Base-by-base conservation (phyloP, 2,888 invertebrate species). In the Isoperla grammatica region DNA sequence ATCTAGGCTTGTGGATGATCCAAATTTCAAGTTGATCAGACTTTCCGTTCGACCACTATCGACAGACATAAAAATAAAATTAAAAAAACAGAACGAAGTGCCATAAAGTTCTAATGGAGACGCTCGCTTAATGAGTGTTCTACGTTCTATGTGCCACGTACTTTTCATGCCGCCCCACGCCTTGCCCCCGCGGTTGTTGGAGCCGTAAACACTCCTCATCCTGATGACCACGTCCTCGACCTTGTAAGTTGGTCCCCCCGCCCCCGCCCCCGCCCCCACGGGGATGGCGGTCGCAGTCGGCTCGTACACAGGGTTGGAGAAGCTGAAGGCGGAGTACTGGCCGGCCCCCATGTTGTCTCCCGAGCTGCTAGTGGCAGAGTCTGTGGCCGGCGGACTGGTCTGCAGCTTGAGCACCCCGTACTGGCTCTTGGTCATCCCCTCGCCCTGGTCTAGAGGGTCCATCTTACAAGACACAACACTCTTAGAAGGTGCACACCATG, bases 221-320 rank as follows among this genome's bases (percentile, higher is more conserved):
- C 81, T 79, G 17, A 86, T 81, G 0, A 88, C 86, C 0, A 88
- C 85, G 67, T 88, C 88, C 70, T 89, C 88, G 0, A 89, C 87
- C 71, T 87, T 86, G 71, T 86, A 87, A 0, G 82, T 83, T 1
- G 83, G 79, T 12, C 64, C 58, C n/a, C 39, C 58, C 35, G 35
- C 49, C 9, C 64, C 58, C n/a, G 35, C 58, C 35, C 43, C 49
- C 9, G 42, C 56, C 54, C 46, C 40, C 3, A 54, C 54, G 17
- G 60, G 64, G 1, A 56, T 69, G 61, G 68, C 68, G 55, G 67
- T 68, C 12, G 69, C 68, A 12, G 48, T 84, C 0, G 90, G 86
- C 64, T 90, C 90, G 68, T 91, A 91, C 1, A 89, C 88, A 0
- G 91, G 91, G 75, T 91, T 91, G 46, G 90, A 86, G 71, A 87